Percentiles rank a stretch among this genome's conserved stretches.
These are phyloP conservation scores for Pseudochromis fuscus DNA, from an alignment of 2,797 vertebrate species.

Conservation along the genomic window DNA sequence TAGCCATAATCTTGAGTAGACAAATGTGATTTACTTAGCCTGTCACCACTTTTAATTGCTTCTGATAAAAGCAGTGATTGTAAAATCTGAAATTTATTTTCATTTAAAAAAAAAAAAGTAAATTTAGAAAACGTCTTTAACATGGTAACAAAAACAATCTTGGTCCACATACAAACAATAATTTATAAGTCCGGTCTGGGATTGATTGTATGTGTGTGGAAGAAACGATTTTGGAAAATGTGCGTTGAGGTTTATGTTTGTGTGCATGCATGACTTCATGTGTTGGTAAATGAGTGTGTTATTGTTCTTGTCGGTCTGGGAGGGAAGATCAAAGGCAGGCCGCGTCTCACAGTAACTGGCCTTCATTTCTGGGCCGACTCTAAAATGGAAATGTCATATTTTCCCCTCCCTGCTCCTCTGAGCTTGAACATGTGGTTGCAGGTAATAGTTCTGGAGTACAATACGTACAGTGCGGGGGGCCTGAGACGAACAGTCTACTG, in stretches of 20 bases:
- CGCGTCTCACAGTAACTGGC: slow-evolving; percentile 53
- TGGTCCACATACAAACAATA: neutral
- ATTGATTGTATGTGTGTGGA: slow-evolving; percentile 4
- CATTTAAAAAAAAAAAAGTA: slow-evolving; percentile 27
- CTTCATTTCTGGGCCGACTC: slow-evolving; percentile 58
- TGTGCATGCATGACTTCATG: slow-evolving; percentile 48
- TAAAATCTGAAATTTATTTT: slow-evolving; percentile 24
- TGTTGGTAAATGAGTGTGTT: slow-evolving; percentile 61
- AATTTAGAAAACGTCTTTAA: slow-evolving; percentile 24
- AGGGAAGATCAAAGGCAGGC: slow-evolving; percentile 66
- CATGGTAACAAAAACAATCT: neutral
- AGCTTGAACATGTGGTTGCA: slow-evolving; percentile 56
- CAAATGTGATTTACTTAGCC: slow-evolving; percentile 62
- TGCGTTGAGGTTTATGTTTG: slow-evolving; percentile 48
- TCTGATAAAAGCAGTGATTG: slow-evolving; percentile 53
- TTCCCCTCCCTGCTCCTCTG: slow-evolving; percentile 36
- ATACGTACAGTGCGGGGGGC: slow-evolving; percentile 2
- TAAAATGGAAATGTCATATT: slow-evolving; percentile 64
- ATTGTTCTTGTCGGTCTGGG: slow-evolving; percentile 58
- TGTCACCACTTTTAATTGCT: slow-evolving; percentile 63
- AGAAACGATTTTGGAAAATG: slow-evolving; percentile 31
- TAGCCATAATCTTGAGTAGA: slow-evolving; percentile 56
- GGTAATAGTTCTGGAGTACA: slow-evolving; percentile 57
- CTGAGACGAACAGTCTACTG: slow-evolving; percentile 14
- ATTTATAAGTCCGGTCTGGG: slow-evolving; percentile 11